Evolutionary conservation across 2,797 vertebrate genomes (phyloP).

Genomic region (Ptychobarbus kaznakovi): DNA sequence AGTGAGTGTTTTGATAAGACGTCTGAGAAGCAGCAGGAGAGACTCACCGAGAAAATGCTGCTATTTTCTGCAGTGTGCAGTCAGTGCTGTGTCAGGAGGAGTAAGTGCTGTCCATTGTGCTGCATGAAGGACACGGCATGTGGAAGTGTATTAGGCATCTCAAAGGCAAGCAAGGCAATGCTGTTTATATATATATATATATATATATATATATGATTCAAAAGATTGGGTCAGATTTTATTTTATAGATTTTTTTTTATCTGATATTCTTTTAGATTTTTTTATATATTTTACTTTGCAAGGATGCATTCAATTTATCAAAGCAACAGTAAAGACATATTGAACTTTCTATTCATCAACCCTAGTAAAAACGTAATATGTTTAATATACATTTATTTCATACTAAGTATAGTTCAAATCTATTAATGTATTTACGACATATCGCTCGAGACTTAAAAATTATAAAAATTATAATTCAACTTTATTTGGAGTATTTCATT

Average conservation of each 20-base stretch:
- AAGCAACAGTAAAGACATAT: no score
- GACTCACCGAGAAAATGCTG: conserved; percentile 27
- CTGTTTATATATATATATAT: background rate
- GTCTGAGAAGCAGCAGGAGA: conserved; percentile 10
- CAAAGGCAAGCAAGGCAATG: background rate
- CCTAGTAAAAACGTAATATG: no score
- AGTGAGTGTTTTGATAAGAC: conserved; percentile 46
- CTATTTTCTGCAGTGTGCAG: conserved; percentile 42
- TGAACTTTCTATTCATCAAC: no score
- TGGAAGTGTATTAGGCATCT: background rate
- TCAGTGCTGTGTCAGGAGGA: conserved; percentile 59
- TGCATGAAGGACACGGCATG: conserved; percentile 43
- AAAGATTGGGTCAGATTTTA: background rate
- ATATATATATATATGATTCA: background rate
- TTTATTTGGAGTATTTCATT: no score
- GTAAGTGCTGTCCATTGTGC: conserved; percentile 58
- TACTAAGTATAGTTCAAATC: no score
- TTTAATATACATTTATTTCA: no score
- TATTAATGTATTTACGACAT: no score
- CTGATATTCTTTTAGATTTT: background rate
- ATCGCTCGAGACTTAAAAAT: no score
- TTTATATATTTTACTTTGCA: background rate
- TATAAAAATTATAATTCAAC: no score
- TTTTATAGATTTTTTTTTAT: background rate
- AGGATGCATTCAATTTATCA: no score